Conservation (phyloP, 2,113 vertebrate genomes). For the Rattus norvegicus region DNA sequence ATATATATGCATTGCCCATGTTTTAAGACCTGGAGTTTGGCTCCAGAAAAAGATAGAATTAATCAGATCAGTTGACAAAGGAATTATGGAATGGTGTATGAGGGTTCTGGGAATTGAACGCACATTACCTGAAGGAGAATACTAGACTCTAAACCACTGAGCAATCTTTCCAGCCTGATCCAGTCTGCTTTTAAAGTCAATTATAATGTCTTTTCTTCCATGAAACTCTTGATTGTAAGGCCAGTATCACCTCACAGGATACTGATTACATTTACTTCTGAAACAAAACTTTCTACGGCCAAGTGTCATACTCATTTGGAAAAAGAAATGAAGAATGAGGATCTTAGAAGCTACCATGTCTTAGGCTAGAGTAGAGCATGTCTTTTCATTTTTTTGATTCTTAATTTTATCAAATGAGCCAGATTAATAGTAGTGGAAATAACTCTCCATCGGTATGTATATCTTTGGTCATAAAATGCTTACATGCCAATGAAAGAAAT, state of each 20-base stretch:
- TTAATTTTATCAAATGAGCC: not conserved
- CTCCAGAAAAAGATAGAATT: not conserved
- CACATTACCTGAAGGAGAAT: not conserved
- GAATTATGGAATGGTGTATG: not conserved
- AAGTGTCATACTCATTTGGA: not conserved
- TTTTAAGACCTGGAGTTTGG: not conserved
- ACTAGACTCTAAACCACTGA: not conserved
- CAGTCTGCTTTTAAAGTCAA: not conserved
- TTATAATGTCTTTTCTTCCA: not conserved
- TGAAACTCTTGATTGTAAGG: not conserved
- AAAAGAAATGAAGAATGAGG: not conserved
- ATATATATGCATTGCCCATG: not conserved
- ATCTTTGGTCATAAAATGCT: not conserved
- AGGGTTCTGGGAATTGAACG: not conserved
- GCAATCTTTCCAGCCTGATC: not conserved
- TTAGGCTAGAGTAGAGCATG: not conserved
- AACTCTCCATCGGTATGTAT: not conserved
- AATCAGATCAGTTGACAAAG: not conserved
- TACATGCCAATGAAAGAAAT: constrained; percentile 59
- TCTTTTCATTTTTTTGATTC: not conserved
- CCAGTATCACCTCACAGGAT: not conserved
- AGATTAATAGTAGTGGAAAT: constrained; percentile 76
- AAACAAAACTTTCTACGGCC: not conserved
- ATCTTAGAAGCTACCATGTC: not conserved
- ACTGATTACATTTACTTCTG: not conserved